A percentile compares a stretch with the other conserved stretches of the same genome.
phyloP scores from a whole-genome alignment of 2,888 invertebrate species.

The Globia sparganii region DNA sequence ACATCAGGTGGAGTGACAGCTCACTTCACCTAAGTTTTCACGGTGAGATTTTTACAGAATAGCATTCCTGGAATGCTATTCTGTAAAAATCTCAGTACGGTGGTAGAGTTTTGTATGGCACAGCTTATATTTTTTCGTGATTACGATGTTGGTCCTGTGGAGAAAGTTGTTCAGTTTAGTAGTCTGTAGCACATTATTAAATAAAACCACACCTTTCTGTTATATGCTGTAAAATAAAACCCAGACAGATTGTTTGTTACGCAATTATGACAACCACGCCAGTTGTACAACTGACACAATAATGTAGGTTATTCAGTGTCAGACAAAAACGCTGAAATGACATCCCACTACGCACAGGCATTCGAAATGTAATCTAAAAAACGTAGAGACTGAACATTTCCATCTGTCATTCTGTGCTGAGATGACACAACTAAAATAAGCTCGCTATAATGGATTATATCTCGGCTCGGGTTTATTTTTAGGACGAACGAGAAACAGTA shows the following conservation, averaged over 20 bases:
- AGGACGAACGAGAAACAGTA: neutral
- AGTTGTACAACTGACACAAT: conserved; percentile 8
- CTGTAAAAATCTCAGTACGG: too few relatives aligned
- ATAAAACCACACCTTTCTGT: neutral
- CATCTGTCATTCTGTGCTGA: conserved; percentile 46
- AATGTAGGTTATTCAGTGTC: conserved; percentile 33
- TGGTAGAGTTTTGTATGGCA: neutral
- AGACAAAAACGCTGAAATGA: conserved; percentile 30
- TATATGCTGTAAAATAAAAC: too few relatives aligned
- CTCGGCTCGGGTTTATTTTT: conserved; percentile 13
- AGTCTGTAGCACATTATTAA: neutral
- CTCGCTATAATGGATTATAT: conserved; percentile 31
- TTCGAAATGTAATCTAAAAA: conserved; percentile 54
- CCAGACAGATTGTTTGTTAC: conserved; percentile 14
- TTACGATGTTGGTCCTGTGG: neutral
- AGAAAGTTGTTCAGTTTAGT: neutral
- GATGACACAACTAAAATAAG: conserved; percentile 49
- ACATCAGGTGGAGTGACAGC: too few relatives aligned
- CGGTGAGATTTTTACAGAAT: too few relatives aligned
- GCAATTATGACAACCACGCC: conserved; percentile 19
- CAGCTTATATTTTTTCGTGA: neutral
- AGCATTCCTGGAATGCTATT: too few relatives aligned
- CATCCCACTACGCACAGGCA: conserved; percentile 18
- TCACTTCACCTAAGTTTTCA: too few relatives aligned
- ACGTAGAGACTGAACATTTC: conserved; percentile 30